A percentile compares a stretch with the other conserved stretches of the same genome.
These are phyloP conservation scores for Lethrus apterus DNA, from an alignment of 1,140 invertebrate species.

Conservation along the genomic window DNA sequence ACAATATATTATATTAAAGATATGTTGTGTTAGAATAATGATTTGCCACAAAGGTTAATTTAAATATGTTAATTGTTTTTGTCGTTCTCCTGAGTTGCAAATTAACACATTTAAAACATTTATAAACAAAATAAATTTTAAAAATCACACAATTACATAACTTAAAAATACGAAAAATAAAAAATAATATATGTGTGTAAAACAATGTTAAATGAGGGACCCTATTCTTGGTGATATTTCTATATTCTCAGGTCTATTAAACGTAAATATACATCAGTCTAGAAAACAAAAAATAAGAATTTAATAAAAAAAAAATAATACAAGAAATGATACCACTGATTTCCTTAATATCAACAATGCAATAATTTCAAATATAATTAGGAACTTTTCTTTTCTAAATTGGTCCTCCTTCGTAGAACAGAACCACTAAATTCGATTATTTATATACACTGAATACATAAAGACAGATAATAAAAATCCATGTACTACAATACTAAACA, in stretches of 20 bases:
- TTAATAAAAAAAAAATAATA: constrained; percentile 19
- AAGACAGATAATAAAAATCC: constrained; percentile 29
- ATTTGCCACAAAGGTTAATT: constrained; percentile 9
- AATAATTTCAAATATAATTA: constrained; percentile 27
- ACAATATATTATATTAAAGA: background rate
- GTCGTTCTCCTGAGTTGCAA: constrained; percentile 20
- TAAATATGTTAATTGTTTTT: constrained; percentile 20
- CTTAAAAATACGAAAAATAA: no score
- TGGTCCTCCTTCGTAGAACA: constrained; percentile 34
- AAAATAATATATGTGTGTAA: constrained; percentile 34
- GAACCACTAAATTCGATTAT: constrained; percentile 33
- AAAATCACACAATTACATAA: background rate
- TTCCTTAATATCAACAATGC: constrained; percentile 27
- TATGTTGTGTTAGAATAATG: constrained; percentile 1
- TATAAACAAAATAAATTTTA: background rate
- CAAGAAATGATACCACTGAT: constrained; percentile 8
- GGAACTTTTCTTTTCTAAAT: constrained; percentile 30
- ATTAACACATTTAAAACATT: constrained; percentile 19
- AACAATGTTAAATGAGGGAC: constrained; percentile 21
- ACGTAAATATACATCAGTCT: constrained; percentile 25
- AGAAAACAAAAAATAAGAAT: constrained; percentile 22
- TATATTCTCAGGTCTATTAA: constrained; percentile 26
- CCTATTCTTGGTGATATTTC: constrained; percentile 30
- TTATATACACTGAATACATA: constrained; percentile 32
- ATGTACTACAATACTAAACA: constrained; percentile 32